These are phyloP conservation scores for Drosophila micromelanica DNA, from an alignment of 1,140 invertebrate species.

Conservation along the genomic window DNA sequence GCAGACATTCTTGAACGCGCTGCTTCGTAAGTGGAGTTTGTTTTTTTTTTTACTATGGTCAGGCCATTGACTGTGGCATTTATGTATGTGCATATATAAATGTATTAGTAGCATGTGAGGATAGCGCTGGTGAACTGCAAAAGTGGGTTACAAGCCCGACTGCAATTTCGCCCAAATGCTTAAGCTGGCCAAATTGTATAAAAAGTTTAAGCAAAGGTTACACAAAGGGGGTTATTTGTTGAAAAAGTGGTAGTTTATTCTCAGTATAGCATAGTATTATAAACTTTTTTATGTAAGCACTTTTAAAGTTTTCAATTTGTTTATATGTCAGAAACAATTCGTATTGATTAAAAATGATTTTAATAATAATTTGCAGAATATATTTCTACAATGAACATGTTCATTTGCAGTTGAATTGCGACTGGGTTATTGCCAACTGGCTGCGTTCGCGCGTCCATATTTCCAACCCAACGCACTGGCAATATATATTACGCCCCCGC, in stretches of 20 bases:
- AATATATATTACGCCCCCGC: not conserved
- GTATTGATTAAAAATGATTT: not conserved
- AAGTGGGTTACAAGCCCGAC: conserved; percentile 19
- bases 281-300: not conserved
- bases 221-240: not conserved
- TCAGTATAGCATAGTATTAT: too few species aligned
- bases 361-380: not conserved
- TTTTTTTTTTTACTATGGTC: conserved; percentile 29
- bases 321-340: not conserved
- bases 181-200: not conserved
- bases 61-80: conserved; percentile 42
- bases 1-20: conserved; percentile 25
- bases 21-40: conserved; percentile 33
- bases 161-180: conserved; percentile 7
- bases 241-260: too few species aligned
- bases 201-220: not conserved
- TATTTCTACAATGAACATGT: not conserved
- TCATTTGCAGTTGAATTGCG: not conserved
- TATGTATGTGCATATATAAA: conserved; percentile 27
- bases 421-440: not conserved
- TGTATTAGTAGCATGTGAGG: conserved; percentile 8
- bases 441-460: not conserved
- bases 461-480: not conserved
- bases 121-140: conserved; percentile 3
- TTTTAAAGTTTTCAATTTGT: not conserved